Percentiles rank a stretch among this genome's conserved stretches.
These are phyloP conservation scores for Drosophila melanica DNA, from an alignment of 1,140 invertebrate species.

Conservation along the genomic window DNA sequence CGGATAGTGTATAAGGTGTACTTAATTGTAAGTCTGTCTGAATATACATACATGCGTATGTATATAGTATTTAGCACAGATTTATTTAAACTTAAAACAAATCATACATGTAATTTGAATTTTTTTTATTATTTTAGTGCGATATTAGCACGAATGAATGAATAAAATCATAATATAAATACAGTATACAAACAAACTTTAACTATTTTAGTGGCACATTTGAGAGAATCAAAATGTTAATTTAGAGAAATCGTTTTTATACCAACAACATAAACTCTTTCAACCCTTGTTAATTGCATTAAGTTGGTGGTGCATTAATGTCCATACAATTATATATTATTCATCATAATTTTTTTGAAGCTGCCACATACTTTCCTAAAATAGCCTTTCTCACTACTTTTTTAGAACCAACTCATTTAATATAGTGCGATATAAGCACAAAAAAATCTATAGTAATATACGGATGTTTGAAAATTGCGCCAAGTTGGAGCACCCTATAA, in stretches of 20 bases:
- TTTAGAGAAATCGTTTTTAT: no score
- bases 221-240: no score
- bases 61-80: slow-evolving; percentile 25
- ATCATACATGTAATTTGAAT: slow-evolving; percentile 25
- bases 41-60: slow-evolving; percentile 6
- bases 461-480: neutral
- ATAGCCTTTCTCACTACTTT: neutral
- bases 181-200: no score
- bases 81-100: neutral
- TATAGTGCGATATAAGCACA: slow-evolving; percentile 27
- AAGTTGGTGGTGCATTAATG: no score
- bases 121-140: slow-evolving; percentile 35
- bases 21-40: neutral
- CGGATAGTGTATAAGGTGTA: slow-evolving; percentile 51
- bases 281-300: no score
- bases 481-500: slow-evolving; percentile 20
- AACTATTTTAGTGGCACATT: no score
- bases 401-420: no score
- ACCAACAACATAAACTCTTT: no score
- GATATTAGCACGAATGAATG: slow-evolving; percentile 12
- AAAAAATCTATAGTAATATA: slow-evolving; percentile 15
- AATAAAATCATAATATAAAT: slow-evolving; percentile 21
- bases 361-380: neutral
- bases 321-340: no score
- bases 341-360: no score